Evolutionary conservation across 2,113 vertebrate species (phyloP).

Genomic region (Motacilla alba): DNA sequence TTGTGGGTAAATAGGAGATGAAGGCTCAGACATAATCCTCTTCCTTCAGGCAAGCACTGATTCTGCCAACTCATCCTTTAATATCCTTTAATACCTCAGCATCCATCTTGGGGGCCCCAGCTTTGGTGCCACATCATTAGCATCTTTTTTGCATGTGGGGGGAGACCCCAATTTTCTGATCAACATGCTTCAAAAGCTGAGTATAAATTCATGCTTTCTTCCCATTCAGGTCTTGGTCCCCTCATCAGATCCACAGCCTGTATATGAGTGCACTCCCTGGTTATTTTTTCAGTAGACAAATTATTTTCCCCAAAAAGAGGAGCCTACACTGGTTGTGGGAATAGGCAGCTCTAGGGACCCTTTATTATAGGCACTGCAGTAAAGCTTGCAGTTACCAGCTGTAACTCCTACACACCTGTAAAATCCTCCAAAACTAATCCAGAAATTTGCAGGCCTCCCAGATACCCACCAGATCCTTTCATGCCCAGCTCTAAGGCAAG

Average conservation of each 20-base stretch:
- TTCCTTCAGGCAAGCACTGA: neutral
- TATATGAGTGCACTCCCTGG: neutral
- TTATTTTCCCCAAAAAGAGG: neutral
- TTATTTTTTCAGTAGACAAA: neutral
- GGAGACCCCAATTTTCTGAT: neutral
- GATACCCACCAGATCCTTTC: neutral
- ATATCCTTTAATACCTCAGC: neutral
- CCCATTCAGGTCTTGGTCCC: neutral
- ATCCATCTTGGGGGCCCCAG: rapidly evolving
- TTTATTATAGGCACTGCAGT: neutral
- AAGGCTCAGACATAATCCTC: neutral
- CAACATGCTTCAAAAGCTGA: neutral
- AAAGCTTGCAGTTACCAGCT: neutral
- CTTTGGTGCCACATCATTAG: neutral
- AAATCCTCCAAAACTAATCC: neutral
- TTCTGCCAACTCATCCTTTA: neutral
- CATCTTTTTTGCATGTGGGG: neutral
- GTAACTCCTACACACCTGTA: neutral
- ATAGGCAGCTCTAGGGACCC: neutral
- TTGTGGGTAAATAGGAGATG: neutral
- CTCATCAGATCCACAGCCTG: neutral
- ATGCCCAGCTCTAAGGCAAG: neutral
- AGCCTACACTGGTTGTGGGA: neutral
- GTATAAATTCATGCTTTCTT: neutral
- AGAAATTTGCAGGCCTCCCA: neutral